Evolutionary conservation across 2,113 vertebrate species (phyloP).

Genomic region (Hippocampus abdominalis): DNA sequence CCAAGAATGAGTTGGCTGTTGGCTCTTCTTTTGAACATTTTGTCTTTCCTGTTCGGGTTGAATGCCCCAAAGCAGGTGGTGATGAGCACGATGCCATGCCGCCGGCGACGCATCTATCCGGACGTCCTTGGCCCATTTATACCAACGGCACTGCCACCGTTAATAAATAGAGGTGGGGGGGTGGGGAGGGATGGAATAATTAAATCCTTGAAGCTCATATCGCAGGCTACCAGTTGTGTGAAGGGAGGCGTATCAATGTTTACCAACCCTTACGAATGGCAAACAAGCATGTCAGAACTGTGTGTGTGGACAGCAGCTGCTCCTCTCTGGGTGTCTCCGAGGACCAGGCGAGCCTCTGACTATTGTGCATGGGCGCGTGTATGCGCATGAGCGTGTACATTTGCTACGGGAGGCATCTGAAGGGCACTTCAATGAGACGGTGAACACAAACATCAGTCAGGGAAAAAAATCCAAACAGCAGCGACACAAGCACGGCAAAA

Average conservation of each 20-base stretch:
- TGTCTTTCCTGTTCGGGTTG: not conserved
- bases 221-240: conserved; percentile 29
- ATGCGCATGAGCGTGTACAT: not conserved
- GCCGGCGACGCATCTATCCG: not conserved
- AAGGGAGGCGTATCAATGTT: conserved; percentile 30
- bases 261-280: conserved; percentile 26
- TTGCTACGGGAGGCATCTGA: conserved; percentile 25
- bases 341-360: conserved; percentile 34
- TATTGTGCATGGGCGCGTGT: conserved; percentile 12
- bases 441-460: conserved; percentile 14
- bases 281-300: conserved; percentile 20
- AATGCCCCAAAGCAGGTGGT: not conserved
- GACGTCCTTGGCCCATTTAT: not conserved
- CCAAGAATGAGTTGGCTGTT: too few species aligned
- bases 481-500: not conserved
- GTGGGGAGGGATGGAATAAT: not conserved
- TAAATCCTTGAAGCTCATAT: conserved; percentile 35
- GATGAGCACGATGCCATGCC: not conserved
- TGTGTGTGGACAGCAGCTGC: conserved; percentile 36
- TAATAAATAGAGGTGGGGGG: not conserved
- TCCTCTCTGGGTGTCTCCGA: conserved; percentile 34
- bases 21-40: too few species aligned
- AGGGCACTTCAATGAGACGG: conserved; percentile 42
- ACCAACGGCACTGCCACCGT: not conserved
- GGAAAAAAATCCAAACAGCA: not conserved